A percentile compares a stretch with the other conserved stretches of the same genome.
phyloP scores from a whole-genome alignment of 2,888 invertebrate genomes.

The Ochropacha duplaris region DNA sequence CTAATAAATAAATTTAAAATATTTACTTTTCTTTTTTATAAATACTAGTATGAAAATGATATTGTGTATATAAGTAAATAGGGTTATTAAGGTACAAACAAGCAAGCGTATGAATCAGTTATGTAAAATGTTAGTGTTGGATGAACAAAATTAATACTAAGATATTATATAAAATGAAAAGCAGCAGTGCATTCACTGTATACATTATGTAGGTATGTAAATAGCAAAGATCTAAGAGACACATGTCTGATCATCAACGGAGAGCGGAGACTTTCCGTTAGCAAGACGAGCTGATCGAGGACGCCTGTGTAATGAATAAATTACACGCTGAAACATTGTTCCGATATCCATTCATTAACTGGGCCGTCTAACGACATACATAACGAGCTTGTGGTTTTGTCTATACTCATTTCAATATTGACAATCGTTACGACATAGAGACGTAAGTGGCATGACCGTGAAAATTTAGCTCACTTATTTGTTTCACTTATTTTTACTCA shows the following conservation, averaged over 20 bases:
- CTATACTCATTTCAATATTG: slow-evolving; percentile 67
- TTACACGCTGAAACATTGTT: slow-evolving; percentile 82
- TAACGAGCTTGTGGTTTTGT: slow-evolving; percentile 48
- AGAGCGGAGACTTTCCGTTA: slow-evolving; percentile 76
- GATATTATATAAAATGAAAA: too few species aligned
- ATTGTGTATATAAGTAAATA: too few species aligned
- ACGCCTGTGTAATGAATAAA: slow-evolving; percentile 81
- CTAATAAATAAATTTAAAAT: too few species aligned
- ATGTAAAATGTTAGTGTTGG: too few species aligned
- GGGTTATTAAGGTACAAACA: too few species aligned
- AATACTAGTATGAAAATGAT: too few species aligned
- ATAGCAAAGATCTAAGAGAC: slow-evolving; percentile 10
- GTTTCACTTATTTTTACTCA: slow-evolving; percentile 41
- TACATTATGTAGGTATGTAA: too few species aligned
- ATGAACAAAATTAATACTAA: too few species aligned
- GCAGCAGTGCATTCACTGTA: too few species aligned
- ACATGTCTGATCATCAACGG: slow-evolving; percentile 60
- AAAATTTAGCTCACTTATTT: slow-evolving; percentile 51
- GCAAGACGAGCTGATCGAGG: slow-evolving; percentile 70
- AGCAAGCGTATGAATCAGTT: too few species aligned
- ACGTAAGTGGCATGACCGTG: slow-evolving; percentile 52
- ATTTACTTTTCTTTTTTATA: too few species aligned
- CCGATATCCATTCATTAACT: slow-evolving; percentile 74
- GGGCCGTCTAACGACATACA: slow-evolving; percentile 54
- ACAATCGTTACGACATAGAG: slow-evolving; percentile 60